phyloP scores from a whole-genome alignment of 2,797 vertebrate species.

The Protonibea diacanthus region DNA sequence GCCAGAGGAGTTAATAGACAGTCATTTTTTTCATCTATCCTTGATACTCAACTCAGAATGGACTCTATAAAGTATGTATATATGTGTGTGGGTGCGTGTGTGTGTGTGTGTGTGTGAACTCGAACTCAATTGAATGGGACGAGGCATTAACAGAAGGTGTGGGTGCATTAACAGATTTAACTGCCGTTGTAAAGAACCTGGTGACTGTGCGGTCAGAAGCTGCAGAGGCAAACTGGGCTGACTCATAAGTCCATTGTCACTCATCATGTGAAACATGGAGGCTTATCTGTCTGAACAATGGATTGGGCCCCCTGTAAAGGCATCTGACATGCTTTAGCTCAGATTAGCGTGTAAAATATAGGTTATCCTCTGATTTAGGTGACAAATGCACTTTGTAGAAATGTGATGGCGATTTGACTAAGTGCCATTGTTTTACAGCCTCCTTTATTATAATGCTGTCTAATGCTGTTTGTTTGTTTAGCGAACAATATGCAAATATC shows the following conservation, averaged over 20 bases:
- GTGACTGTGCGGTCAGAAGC: constrained; percentile 54
- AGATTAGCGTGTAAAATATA: constrained; percentile 82
- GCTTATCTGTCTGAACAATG: constrained; percentile 73
- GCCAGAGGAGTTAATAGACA: background rate
- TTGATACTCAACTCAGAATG: background rate
- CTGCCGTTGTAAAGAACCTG: constrained; percentile 43
- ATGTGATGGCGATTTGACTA: constrained; percentile 47
- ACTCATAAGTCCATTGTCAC: constrained; percentile 76
- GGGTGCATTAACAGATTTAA: constrained; percentile 21
- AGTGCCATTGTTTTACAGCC: constrained; percentile 62
- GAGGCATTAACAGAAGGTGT: constrained; percentile 19
- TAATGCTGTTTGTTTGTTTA: constrained; percentile 48
- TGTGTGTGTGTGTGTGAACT: background rate
- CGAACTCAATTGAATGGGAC: background rate
- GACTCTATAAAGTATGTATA: too few relatives aligned
- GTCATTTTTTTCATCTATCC: too few relatives aligned
- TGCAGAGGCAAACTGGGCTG: constrained; percentile 57
- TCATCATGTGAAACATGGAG: constrained; percentile 77
- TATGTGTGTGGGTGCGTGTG: background rate
- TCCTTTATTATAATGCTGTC: constrained; percentile 10
- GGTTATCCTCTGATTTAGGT: constrained; percentile 81
- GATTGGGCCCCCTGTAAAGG: constrained; percentile 49
- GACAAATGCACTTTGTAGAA: constrained; percentile 54
- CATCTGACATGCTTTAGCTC: constrained; percentile 75
- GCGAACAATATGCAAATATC: constrained; percentile 50